Base-by-base conservation (phyloP, 2,888 invertebrate species). In the Diaperis boleti region DNA sequence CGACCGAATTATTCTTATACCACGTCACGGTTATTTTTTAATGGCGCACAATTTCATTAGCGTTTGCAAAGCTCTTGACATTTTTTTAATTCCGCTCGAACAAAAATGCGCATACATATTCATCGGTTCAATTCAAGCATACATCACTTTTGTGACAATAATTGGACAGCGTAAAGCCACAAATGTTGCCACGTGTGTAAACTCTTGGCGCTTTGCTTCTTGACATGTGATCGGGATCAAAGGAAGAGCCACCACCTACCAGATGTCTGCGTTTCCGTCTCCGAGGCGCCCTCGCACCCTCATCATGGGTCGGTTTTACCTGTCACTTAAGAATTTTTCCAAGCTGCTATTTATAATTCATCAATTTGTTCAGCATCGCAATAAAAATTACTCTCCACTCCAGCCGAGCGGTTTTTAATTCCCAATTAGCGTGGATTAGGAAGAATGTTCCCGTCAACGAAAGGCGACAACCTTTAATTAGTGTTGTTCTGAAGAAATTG, bases 391-490 rank as follows among this genome's bases (percentile, higher is more conserved):
- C n/a, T n/a, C n/a, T n/a, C n/a, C n/a, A n/a, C n/a, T n/a, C n/a
- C n/a, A n/a, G n/a, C n/a, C n/a, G n/a, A n/a, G n/a, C n/a, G n/a
- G n/a, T n/a, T n/a, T n/a, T n/a, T 42, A 42, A 42, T n/a, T 10
- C 7, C 13, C 14, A 47, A 31, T 47, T 47, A 47, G 1, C 7
- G 13, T 26, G n/a, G 22, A 8, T 47, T 14, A 47, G 26, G 42
- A 31, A 47, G 29, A 47, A 47, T 29, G 47, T 18, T 11, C 6
- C 47, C 8, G 47, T 47, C 31, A 42, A 5, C 14, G 8, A 13
- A 31, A 33, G 18, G 26, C 26, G 41, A 33, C 11, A 3, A 22
- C 14, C 20, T 44, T 54, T 52, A 60, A 60, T 60, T 60, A 52
- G 44, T 10, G 15, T 3, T 18, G 17, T 44, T 60, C 41, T 59